Conservation (phyloP, 2,888 invertebrate genomes). For the Tetragonisca angustula region DNA sequence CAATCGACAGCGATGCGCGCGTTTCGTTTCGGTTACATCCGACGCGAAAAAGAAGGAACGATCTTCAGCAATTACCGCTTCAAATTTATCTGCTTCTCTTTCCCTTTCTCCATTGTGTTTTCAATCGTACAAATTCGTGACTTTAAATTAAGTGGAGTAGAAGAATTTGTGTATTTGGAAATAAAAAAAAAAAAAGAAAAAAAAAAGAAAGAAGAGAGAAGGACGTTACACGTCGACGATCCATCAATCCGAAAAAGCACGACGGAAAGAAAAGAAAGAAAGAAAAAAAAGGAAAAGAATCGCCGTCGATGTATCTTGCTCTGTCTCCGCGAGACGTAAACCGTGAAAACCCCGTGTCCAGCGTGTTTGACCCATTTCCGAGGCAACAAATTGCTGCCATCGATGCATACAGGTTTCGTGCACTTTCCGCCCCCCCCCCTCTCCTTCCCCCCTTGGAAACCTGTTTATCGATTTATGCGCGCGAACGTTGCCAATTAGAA, state of each 20-base stretch:
- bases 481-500: slow-evolving; percentile 55
- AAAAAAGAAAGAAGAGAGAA: no score
- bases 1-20: not conserved
- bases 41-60: not conserved
- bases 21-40: not conserved
- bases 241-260: not conserved
- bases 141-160: not conserved
- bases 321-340: slow-evolving; percentile 5
- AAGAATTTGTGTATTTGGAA: no score
- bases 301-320: not conserved
- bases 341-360: slow-evolving; percentile 17
- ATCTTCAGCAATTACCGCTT: not conserved
- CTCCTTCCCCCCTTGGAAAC: slow-evolving; percentile 37
- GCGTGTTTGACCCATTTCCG: slow-evolving; percentile 46
- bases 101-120: not conserved
- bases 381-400: slow-evolving; percentile 37
- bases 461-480: slow-evolving; percentile 62
- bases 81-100: not conserved
- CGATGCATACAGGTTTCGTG: slow-evolving; percentile 7
- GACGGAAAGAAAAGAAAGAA: not conserved
- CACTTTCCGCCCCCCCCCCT: no score
- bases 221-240: not conserved
- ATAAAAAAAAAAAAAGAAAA: no score
- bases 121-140: not conserved
- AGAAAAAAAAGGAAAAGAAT: not conserved